These are phyloP conservation scores for Spatulosminthurus flaviceps DNA, from an alignment of 2,888 invertebrate species.

Conservation along the genomic window DNA sequence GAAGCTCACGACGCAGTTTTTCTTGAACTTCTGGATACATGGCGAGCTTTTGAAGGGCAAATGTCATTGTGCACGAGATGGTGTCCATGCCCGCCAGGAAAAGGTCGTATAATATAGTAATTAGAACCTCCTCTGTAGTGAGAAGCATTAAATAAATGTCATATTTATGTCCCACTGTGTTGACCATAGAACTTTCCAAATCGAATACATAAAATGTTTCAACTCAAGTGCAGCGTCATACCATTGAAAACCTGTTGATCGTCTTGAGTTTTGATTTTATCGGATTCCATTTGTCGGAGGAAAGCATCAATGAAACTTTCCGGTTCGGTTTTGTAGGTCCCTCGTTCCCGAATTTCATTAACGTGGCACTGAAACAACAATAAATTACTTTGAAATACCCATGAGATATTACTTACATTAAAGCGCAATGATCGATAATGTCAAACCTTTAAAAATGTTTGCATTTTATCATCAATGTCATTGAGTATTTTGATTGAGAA, in stretches of 20 bases:
- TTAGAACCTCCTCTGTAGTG: background rate
- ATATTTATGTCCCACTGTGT: too few species aligned
- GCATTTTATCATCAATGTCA: background rate
- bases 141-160: background rate
- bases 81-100: slow-evolving; percentile 3
- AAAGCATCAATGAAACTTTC: slow-evolving; percentile 13
- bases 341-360: background rate
- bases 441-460: background rate
- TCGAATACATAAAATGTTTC: too few species aligned
- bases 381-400: background rate
- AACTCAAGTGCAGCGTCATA: background rate
- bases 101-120: background rate
- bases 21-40: background rate
- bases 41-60: background rate
- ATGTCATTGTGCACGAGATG: background rate
- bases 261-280: background rate
- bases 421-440: too few species aligned
- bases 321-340: background rate
- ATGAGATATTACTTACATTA: too few species aligned
- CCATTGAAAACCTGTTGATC: slow-evolving; percentile 1
- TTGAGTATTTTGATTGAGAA: background rate
- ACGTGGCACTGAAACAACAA: background rate
- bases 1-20: background rate
- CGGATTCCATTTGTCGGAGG: background rate
- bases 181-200: too few species aligned